These are phyloP conservation scores for Burhinus oedicnemus DNA, from an alignment of 2,113 vertebrate species.

Conservation along the genomic window DNA sequence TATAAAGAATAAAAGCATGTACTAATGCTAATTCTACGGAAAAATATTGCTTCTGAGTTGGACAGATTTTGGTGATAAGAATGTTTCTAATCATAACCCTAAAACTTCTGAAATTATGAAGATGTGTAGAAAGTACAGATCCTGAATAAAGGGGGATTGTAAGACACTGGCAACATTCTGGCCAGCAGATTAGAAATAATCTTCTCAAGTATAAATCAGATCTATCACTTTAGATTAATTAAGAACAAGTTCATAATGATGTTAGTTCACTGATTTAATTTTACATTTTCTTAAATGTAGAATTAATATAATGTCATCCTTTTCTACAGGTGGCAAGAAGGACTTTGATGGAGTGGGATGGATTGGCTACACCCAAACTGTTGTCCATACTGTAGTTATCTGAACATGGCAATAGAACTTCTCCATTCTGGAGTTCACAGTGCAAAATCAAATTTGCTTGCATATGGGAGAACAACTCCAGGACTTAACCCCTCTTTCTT, in stretches of 20 bases:
- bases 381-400: not conserved
- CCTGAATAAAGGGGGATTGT: not conserved
- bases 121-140: not conserved
- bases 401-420: not conserved
- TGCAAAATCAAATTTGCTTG: not conserved
- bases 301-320: not conserved
- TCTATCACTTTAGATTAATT: not conserved
- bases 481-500: not conserved
- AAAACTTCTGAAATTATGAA: not conserved
- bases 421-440: not conserved
- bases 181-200: not conserved
- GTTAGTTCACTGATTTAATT: not conserved
- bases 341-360: not conserved
- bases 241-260: not conserved
- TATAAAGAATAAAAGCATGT: not conserved
- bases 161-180: not conserved
- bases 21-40: not conserved
- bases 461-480: not conserved
- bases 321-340: not conserved
- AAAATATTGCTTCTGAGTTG: not conserved
- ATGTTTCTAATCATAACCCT: not conserved
- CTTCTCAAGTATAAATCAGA: not conserved
- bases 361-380: not conserved
- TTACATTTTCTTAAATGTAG: not conserved
- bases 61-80: not conserved